These are phyloP conservation scores for Sylvicapra grimmia DNA, from an alignment of 2,113 vertebrate species.

Conservation along the genomic window DNA sequence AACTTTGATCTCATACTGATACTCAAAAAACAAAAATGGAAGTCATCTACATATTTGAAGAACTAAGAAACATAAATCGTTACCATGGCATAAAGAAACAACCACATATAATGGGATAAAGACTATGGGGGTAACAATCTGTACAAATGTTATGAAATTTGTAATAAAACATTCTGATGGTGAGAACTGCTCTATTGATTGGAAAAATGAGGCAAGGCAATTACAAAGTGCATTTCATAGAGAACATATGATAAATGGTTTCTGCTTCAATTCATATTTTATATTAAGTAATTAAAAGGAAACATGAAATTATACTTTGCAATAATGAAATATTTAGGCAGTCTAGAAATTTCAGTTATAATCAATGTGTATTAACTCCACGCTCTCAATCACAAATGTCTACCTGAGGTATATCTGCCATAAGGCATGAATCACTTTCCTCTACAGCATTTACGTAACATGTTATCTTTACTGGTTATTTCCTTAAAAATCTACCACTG, in stretches of 20 bases:
- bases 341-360: conserved; percentile 64
- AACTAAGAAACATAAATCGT: background rate
- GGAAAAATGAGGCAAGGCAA: conserved; percentile 43
- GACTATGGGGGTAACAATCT: background rate
- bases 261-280: conserved; percentile 54
- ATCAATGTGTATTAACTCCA: conserved; percentile 64
- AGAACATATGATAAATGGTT: conserved; percentile 45
- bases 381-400: conserved; percentile 50
- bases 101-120: background rate
- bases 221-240: conserved; percentile 51
- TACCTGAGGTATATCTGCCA: background rate
- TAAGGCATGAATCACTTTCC: background rate
- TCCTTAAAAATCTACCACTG: conserved; percentile 39
- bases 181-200: conserved; percentile 25
- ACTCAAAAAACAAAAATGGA: background rate
- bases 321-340: conserved; percentile 64
- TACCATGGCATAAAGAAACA: conserved; percentile 1
- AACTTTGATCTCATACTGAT: conserved; percentile 6
- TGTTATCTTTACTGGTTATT: background rate
- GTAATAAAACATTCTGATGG: conserved; percentile 32
- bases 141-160: conserved; percentile 14
- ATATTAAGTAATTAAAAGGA: conserved; percentile 60
- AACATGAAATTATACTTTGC: conserved; percentile 61
- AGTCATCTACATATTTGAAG: background rate
- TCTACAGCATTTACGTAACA: conserved; percentile 25